Base-by-base conservation (phyloP, 1,140 invertebrate genomes). In the Neodiprion pinetum region DNA sequence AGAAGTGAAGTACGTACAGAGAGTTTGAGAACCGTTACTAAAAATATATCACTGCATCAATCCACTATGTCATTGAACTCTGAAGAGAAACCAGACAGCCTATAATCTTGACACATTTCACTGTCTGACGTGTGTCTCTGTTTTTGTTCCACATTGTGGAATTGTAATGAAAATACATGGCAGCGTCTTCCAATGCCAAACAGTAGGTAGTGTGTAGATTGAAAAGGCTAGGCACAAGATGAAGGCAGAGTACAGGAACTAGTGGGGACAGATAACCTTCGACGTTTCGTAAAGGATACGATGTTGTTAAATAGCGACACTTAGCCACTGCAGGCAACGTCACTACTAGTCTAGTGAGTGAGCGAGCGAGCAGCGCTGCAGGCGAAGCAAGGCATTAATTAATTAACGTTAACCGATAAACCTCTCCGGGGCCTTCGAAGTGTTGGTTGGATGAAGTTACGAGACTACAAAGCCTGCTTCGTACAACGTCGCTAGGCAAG, bases 401-500 rank as follows among this genome's bases (percentile, higher is more conserved):
- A 61, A 61, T 61, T 61, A 61, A 61, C 53, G 53, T 12, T 61
- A 61, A 61, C 53, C 53, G 53, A 61, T 61, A 61, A 61, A 61
- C 53, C 53, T 61, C 53, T 61, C n/a, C 53, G 53, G 53, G n/a
- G 11, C 53, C 53, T 61, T 61, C 53, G 53, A 61, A 61, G n/a
- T 61, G 11, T n/a, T 61, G 53, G 53, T 61, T n/a, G 53, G 53
- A 12, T 61, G n/a, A 61, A 61, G 53, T 61, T 61, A 61, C 53
- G 8, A 61, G n/a, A 17, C 53, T 61, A 61, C 53, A 9, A 61
- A 61, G 53, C 53, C 4, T 17, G 53, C 28, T 40, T 3, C 2
- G 28, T 4, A 40, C 53, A 61, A 17, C 53, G 11, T 17, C 4
- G n/a, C 53, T 7, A 14, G 53, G 9, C 53, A 5, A 12, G 53